Base-by-base conservation (phyloP, 2,797 vertebrate species). In the Amblyraja radiata region DNA sequence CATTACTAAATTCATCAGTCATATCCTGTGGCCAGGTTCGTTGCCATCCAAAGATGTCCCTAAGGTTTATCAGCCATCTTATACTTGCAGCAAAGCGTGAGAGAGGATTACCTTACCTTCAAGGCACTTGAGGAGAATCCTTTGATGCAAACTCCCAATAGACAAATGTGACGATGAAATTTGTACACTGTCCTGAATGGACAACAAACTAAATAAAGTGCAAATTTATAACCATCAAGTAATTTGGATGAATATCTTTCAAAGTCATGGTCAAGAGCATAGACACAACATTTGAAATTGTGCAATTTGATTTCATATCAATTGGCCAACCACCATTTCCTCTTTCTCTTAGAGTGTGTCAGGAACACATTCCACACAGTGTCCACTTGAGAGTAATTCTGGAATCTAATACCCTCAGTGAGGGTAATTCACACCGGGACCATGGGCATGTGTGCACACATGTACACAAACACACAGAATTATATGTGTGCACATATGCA, bases 1-100 rank as follows among this genome's bases (percentile, higher is more conserved):
- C 28, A 88, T 88, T 88, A 65, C n/a, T 18, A 65, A 88, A 32
- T 14, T 88, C 28, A 88, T 88, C 61, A 88, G 61, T 88, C 61
- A 88, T 65, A 63, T 18, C 61, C n/a, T 6, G 61, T 13, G 77
- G 77, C 10, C 77, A 78, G 32, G 16, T 78, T 78, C 13, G 6
- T 13, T 54, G 28, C 25, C 28, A 86, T 65, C 61, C 28, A 32
- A 65, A 88, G 61, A 88, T 7, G 18, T 86, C 61, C 13, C 61
- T 36, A 14, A 86, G 58, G 83, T 32, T 1, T 86, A 63, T 14
- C 28, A 65, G 32, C 58, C 28, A 65, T 32, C 84, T 11, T 32
- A 32, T 16, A 88, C 61, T 36, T 32, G 32, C 28, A 6, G 14
- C n/a, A 14, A 32, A 14, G 28, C 32, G 2, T 65, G 61, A 65